Evolutionary conservation across 2,113 vertebrate genomes (phyloP).

Genomic region (Circaetus cinerascens): DNA sequence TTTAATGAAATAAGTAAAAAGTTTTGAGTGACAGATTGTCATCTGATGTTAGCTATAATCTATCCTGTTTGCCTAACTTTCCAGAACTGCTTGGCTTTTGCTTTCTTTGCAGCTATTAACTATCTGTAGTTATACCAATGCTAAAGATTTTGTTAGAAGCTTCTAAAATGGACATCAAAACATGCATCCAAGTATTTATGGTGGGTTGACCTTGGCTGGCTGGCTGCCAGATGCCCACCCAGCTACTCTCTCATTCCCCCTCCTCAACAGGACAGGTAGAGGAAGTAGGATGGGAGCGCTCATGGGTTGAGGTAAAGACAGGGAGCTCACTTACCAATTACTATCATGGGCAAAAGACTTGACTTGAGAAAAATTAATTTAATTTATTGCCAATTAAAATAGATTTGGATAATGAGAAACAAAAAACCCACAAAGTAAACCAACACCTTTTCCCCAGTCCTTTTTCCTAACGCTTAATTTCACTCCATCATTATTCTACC

Average conservation of each 20-base stretch:
- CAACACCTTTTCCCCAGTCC: background rate
- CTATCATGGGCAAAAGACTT: background rate
- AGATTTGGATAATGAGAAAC: background rate
- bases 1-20: background rate
- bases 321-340: background rate
- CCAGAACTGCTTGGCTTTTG: background rate
- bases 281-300: background rate
- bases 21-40: background rate
- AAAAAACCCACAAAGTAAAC: background rate
- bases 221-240: background rate
- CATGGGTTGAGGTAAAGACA: background rate
- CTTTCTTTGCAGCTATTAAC: background rate
- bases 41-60: background rate
- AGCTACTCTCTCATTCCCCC: background rate
- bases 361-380: background rate
- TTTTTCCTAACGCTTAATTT: background rate
- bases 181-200: background rate
- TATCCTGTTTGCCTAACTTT: background rate
- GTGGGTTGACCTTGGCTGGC: background rate
- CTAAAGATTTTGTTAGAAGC: background rate
- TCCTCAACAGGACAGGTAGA: background rate
- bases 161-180: background rate
- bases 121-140: background rate
- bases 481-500: background rate
- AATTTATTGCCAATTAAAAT: background rate